phyloP scores from a whole-genome alignment of 2,113 vertebrate species.

The Albula goreensis region DNA sequence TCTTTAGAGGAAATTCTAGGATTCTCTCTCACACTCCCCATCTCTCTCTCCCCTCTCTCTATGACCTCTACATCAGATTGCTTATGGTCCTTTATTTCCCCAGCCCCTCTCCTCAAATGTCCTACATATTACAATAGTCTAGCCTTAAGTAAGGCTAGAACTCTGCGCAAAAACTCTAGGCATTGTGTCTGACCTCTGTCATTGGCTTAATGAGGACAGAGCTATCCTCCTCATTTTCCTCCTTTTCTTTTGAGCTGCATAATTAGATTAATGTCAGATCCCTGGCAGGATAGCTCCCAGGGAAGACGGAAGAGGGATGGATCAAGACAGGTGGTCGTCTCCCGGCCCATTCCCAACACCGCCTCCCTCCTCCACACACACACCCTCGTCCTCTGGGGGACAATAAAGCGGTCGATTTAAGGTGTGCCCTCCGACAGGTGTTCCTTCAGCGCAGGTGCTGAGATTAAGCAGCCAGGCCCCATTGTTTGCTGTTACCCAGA shows the following conservation, averaged over 20 bases:
- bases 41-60: not conserved
- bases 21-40: not conserved
- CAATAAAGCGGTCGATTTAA: slow-evolving; percentile 22
- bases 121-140: slow-evolving; percentile 30
- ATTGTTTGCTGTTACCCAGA: slow-evolving; percentile 8
- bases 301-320: slow-evolving; percentile 32
- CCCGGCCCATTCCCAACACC: not conserved
- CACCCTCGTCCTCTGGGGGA: not conserved
- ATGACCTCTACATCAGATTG: slow-evolving; percentile 24
- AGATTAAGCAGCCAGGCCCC: not conserved
- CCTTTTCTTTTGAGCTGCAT: slow-evolving; percentile 3
- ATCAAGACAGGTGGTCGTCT: slow-evolving; percentile 36
- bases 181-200: slow-evolving; percentile 29
- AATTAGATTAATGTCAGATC: slow-evolving; percentile 31
- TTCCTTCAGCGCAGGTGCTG: slow-evolving; percentile 26
- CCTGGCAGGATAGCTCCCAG: slow-evolving; percentile 34
- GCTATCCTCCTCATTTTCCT: slow-evolving; percentile 16
- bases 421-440: slow-evolving; percentile 24
- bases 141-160: slow-evolving; percentile 26
- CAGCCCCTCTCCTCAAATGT: slow-evolving; percentile 17
- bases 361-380: no score
- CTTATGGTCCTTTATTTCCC: slow-evolving; percentile 27
- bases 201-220: slow-evolving; percentile 34
- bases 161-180: not conserved
- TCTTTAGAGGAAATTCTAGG: slow-evolving; percentile 5